Percentiles rank a stretch among this genome's conserved stretches.
phyloP scores from a whole-genome alignment of 2,797 vertebrate species.

The Arrhamphus sclerolepis region DNA sequence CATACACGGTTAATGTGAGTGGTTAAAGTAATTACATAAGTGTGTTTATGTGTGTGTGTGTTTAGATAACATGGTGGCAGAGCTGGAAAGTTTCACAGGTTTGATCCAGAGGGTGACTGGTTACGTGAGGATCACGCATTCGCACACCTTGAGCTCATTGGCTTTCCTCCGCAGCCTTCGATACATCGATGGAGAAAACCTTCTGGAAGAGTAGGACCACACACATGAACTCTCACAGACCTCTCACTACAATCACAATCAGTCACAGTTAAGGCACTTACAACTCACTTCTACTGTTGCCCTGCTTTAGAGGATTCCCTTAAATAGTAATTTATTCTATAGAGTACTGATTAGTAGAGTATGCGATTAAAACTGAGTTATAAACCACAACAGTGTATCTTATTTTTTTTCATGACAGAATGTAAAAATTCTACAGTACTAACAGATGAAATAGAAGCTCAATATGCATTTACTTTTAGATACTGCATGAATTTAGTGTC shows the following conservation, averaged over 20 bases:
- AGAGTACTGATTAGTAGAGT: no score
- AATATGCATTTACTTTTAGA: no score
- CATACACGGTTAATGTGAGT: no score
- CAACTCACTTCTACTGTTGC: no score
- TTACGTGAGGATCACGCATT: slow-evolving; percentile 92
- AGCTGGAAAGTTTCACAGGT: slow-evolving; percentile 96
- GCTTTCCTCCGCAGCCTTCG: slow-evolving; percentile 95
- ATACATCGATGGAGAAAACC: slow-evolving; percentile 91
- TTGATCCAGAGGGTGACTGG: slow-evolving; percentile 96
- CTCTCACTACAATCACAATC: neutral
- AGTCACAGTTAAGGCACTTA: neutral
- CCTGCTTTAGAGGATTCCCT: no score
- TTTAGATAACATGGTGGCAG: slow-evolving; percentile 93
- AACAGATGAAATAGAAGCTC: no score
- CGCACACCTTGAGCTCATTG: slow-evolving; percentile 91
- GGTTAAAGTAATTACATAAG: neutral
- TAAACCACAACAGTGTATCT: no score
- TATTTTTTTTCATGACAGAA: no score
- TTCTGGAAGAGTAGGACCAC: slow-evolving; percentile 84
- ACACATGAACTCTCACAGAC: neutral
- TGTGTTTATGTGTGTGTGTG: slow-evolving; percentile 26
- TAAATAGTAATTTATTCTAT: no score
- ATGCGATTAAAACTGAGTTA: no score
- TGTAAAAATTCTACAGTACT: no score
- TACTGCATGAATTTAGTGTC: no score